Evolutionary conservation across 2,888 invertebrate species (phyloP).

Genomic region (Allophyes oxyacanthae): DNA sequence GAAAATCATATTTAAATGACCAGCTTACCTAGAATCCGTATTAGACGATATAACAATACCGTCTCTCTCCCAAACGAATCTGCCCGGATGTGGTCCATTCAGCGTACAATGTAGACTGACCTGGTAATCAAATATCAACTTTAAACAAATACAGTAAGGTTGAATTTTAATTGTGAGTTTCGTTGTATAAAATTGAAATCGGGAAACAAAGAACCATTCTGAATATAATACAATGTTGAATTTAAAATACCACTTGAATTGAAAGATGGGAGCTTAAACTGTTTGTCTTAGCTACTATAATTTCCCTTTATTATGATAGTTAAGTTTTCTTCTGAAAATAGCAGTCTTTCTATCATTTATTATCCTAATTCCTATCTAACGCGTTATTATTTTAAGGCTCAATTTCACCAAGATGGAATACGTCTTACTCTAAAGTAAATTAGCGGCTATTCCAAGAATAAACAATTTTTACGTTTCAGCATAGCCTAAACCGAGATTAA

Average conservation of each 20-base stretch:
- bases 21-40: slow-evolving; percentile 81
- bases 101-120: slow-evolving; percentile 82
- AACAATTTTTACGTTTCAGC: too few species aligned
- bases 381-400: too few species aligned
- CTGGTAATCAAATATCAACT: slow-evolving; percentile 61
- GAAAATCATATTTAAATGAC: too few species aligned
- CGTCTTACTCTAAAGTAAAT: too few species aligned
- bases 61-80: slow-evolving; percentile 85
- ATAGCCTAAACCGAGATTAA: too few species aligned
- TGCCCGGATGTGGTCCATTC: slow-evolving; percentile 80
- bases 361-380: too few species aligned
- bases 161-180: background rate
- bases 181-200: slow-evolving; percentile 48
- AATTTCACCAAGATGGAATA: too few species aligned
- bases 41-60: slow-evolving; percentile 83
- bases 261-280: slow-evolving; percentile 42
- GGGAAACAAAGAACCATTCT: slow-evolving; percentile 45
- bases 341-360: background rate
- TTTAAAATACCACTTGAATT: slow-evolving; percentile 52
- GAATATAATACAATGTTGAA: slow-evolving; percentile 54
- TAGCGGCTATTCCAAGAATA: too few species aligned
- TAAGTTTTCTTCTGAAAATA: slow-evolving; percentile 13
- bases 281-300: slow-evolving; percentile 33
- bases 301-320: slow-evolving; percentile 23
- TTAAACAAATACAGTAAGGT: slow-evolving; percentile 35